Evolutionary conservation across 2,113 vertebrate genomes (phyloP), one percentile per base, ranked within the genome.

Genomic region (Perccottus glenii): DNA sequence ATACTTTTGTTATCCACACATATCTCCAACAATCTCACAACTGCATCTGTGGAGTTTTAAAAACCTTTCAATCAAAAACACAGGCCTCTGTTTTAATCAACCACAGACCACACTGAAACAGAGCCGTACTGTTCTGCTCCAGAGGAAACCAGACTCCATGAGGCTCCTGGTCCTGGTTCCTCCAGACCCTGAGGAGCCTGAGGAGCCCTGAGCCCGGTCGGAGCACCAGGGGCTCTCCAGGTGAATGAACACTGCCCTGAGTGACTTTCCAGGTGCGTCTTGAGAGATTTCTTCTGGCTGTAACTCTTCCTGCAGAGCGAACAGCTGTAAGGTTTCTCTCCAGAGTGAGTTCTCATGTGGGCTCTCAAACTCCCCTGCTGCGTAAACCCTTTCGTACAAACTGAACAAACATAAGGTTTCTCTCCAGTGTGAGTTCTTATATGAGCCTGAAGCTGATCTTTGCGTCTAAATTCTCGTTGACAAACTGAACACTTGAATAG

Each of bases 311-410:
- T 1, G 10, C 50, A 52, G 11, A 52, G 19, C 11, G 50, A 12
- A 52, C 50, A 52, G 50, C 50, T 33, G 50, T 33, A 52, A 52
- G 50, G 50, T 52, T 52, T 52, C 16, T 52, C 50, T 6, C 50
- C 50, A 0, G 50, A 32, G 50, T 52, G 50, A 11, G 19, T 52
- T 11, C 50, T 52, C 50, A 52, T 52, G 50, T 52, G 50, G 0
- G 50, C 50, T 9, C 50, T 27, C 27, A 52, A 27, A 33, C 50
- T 27, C 2, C 33, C 33, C 10, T 19, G 50, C 50, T 33, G 50
- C 11, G 50, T 52, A 27, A 52, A 52, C 5, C 50, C 9, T 52
- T 52, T 52, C 19, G 32, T 27, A 6, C 50, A 52, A 5, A 52
- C 27, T 11, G 50, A 6, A 9, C 50, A 52, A 27, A 10, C 33